phyloP scores from a whole-genome alignment of 2,113 vertebrate species.

The Cryptoleucopteryx plumbea region DNA sequence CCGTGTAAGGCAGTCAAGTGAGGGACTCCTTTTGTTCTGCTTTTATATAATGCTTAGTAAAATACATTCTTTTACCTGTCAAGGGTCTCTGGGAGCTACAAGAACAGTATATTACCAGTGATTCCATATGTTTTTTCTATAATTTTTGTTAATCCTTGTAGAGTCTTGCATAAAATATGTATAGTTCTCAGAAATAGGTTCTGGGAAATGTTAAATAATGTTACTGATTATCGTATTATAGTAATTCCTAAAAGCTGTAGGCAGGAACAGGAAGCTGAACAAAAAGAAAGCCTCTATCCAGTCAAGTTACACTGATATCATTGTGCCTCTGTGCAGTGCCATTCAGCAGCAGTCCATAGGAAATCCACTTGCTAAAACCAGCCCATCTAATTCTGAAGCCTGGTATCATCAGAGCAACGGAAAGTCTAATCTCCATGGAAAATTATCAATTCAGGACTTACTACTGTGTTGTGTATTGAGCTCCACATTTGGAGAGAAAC shows the following conservation, averaged over 20 bases:
- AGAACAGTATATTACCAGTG: background rate
- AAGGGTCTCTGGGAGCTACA: background rate
- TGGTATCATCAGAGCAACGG: background rate
- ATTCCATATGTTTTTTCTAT: background rate
- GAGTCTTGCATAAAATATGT: background rate
- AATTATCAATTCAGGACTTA: slow-evolving; percentile 24
- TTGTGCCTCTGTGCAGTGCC: background rate
- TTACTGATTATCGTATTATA: background rate
- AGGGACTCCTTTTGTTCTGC: background rate
- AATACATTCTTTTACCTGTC: background rate
- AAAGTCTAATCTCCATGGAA: slow-evolving; percentile 20
- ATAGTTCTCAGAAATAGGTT: background rate
- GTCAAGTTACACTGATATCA: background rate
- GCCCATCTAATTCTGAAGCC: background rate
- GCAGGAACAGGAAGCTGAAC: slow-evolving; percentile 4
- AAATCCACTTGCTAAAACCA: slow-evolving; percentile 18
- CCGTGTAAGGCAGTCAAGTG: background rate
- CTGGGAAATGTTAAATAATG: slow-evolving; percentile 10
- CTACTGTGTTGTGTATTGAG: background rate
- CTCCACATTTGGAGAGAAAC: background rate
- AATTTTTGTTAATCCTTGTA: background rate
- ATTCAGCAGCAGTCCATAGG: background rate
- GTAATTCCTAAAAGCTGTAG: slow-evolving; percentile 24
- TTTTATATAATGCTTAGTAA: background rate
- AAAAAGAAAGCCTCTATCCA: background rate